Evolutionary conservation across 64 coral and sea anemone species (phyloP), one percentile per base, ranked within the genome.

Genomic region (Porites australiensis): DNA sequence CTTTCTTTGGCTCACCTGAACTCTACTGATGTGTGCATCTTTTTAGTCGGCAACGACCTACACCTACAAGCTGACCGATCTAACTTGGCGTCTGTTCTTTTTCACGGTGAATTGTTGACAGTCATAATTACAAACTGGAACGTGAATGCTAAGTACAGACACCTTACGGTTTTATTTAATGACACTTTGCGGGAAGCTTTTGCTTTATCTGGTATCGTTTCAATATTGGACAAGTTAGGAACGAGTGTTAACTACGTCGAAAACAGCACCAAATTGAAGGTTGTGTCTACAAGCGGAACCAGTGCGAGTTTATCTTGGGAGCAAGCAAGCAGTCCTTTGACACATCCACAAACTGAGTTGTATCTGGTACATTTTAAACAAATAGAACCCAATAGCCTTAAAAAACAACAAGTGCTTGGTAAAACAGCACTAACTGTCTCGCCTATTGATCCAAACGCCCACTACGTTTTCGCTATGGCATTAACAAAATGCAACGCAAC

Each of bases 71-170:
- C 23, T 64, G 58, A 50, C 13, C 50, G n/a, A 19, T 68, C 75
- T 48, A 76, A 55, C 3, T 22, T 88, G 19, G 49, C 86, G 43
- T 88, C 86, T 13, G 57, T 71, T 37, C 19, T 88, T 21, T 88
- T 59, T 88, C 86, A 88, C 52, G 86, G 86, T 62, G 16, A 76
- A 1, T 27, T 18, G 13, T 44, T 88, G 37, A 61, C 86, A 4
- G 53, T 88, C 15, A 13, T 76, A 4, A 75, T 88, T 88, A 55
- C 16, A 19, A 88, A 88, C 86, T 88, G 86, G 86, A 60, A 55
- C 2, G 86, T 88, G 8, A 58, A 71, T 44, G 6, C 67, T 8
- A 76, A 88, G 11, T 52, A 88, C 86, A 75, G 37, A 60, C 69
- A 88, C 37, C 13, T 88, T 2, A 88, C 59, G 8, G 16, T 88